phyloP scores from a whole-genome alignment of 1,140 invertebrate species.

The Chrysopa pallens region DNA sequence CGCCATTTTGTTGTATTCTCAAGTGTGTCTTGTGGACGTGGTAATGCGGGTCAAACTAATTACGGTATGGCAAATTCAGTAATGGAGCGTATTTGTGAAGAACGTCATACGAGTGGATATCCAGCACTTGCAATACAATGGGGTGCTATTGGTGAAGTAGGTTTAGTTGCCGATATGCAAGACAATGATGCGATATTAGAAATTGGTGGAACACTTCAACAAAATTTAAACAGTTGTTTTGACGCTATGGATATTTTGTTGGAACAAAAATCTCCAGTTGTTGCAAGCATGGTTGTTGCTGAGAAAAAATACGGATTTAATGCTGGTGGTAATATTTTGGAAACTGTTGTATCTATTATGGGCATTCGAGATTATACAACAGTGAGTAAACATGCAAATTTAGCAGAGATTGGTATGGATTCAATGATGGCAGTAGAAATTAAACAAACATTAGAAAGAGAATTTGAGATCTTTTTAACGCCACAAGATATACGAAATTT shows the following conservation, averaged over 20 bases:
- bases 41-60: constrained; percentile 59
- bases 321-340: constrained; percentile 20
- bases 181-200: constrained; percentile 39
- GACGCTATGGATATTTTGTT: constrained; percentile 34
- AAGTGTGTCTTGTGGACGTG: constrained; percentile 53
- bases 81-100: constrained; percentile 36
- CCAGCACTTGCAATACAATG: constrained; percentile 35
- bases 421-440: constrained; percentile 60
- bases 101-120: constrained; percentile 22
- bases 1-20: constrained; percentile 43
- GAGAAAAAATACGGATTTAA: constrained; percentile 22
- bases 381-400: constrained; percentile 31
- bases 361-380: constrained; percentile 21
- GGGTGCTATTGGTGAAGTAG: constrained; percentile 35
- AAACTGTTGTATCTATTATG: constrained; percentile 31
- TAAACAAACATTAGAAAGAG: constrained; percentile 66
- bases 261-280: constrained; percentile 31
- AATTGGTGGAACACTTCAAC: constrained; percentile 42
- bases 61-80: constrained; percentile 43
- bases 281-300: constrained; percentile 42
- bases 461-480: constrained; percentile 59
- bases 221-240: constrained; percentile 38
- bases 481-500: constrained; percentile 57
- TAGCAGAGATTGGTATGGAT: constrained; percentile 51
- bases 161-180: constrained; percentile 40